Evolutionary conservation across 2,113 vertebrate genomes (phyloP), one percentile per base, ranked within the genome.

Genomic region (Crotalus helleri): DNA sequence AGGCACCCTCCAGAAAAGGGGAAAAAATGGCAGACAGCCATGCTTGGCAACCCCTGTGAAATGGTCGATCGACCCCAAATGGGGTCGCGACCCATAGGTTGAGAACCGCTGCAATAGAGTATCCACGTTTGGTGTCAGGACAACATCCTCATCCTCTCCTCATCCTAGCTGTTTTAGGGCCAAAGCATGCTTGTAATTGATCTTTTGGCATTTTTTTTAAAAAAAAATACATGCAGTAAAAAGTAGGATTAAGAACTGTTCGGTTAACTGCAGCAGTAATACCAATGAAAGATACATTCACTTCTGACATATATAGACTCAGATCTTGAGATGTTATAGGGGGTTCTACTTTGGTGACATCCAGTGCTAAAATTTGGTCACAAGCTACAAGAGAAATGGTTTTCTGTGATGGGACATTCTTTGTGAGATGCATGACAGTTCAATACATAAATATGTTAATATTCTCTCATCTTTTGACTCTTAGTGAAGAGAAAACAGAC

Each of bases 101-200:
- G 44, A 44, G 44, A 44, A 44, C 3, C 3, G 3, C 44, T 44
- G 44, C 93, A 92, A 94, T 89, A 64, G 39, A 54, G 39, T 33
- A 51, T 88, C 94, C 95, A 96, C 46, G 93, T 95, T 94, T 94
- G 29, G 74, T 94, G 64, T 49, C 44, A 94, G 89, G 93, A 85
- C 64, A 24, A 23, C 46, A 90, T 19, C 44, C 15, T 24, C 7
- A 17, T 29, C 24, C 92, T 94, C 69, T 86, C 51, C 91, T 93
- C 44, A 74, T 81, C 74, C 74, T 39, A 95, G 49, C 2, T 89
- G 57, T 91, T 94, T 92, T 94, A 88, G 54, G 74, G 44, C 61
- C 1, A 33, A 94, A 92, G 33, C 11, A 89, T 93, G 21, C 11
- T 92, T 94, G 91, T 26, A 15, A 89, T 46, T 23, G 10, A 13